Base-by-base conservation (phyloP, 2,888 invertebrate species). In the Ischnus inquisitorius region DNA sequence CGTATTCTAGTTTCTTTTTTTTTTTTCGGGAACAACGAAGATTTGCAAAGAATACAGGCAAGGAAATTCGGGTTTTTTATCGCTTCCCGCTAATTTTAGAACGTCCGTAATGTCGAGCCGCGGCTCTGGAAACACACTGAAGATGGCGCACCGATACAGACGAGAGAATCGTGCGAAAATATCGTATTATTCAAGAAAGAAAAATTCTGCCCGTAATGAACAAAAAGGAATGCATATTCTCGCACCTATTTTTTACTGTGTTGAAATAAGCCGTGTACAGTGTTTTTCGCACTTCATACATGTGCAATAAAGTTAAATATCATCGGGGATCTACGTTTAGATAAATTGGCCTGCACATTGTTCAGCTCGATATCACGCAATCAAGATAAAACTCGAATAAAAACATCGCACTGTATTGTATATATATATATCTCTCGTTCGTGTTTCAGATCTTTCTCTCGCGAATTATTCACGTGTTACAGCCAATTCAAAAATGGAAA, bases 301-400 rank as follows among this genome's bases (percentile, higher is more conserved):
- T 22, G 22, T 10, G 25, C 25, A n/a, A 57, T 14, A n/a, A 12
- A 57, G 22, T 22, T 16, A 3, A 16, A 10, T 16, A 10, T 25
- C 25, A 57, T 57, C 57, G 12, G 5, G 1, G 25, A 57, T 57
- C 57, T 57, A 28, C 57, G 57, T 57, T 57, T 57, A 57, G 57
- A 41, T n/a, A 10, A 60, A 60, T 60, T 22, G n/a, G 43, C 2
- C 12, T n/a, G 28, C 57, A 12, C 41, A 41, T 43, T 19, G 62
- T 39, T 39, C 28, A 60, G 57, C 48, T 43, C 51, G 16, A 12
- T 62, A 48, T 80, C 80, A 62, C 75, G 80, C 75, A 41, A 75
- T 81, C 48, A 54, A 14, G 41, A 62, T 62, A 62, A 12, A 68
- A n/a, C 51, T 14, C 68, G 46, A 68, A 60, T 19, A 28, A 60